Percentiles rank a stretch among this genome's conserved stretches.
Evolutionary conservation across 2,888 invertebrate genomes (phyloP).

Genomic region (Rhimphoctona megacephalus): DNA sequence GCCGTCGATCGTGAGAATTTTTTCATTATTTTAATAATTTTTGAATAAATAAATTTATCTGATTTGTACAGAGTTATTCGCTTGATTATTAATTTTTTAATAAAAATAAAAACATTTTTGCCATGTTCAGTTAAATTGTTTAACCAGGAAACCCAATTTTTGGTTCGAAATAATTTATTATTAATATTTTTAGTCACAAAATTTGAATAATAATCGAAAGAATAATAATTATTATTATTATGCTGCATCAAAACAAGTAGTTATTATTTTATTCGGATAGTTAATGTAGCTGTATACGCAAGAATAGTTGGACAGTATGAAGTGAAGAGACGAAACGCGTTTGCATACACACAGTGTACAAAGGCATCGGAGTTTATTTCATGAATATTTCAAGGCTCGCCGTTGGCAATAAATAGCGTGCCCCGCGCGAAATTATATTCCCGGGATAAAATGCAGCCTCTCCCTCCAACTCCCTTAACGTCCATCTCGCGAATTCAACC

Average conservation of each 20-base stretch:
- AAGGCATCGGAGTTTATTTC: conserved; percentile 78
- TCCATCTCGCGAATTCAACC: conserved; percentile 64
- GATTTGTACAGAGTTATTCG: not conserved
- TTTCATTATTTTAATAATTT: conserved; percentile 37
- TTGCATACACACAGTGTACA: conserved; percentile 33
- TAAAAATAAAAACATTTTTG: not conserved
- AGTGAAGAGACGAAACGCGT: conserved; percentile 21
- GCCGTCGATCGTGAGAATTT: not conserved
- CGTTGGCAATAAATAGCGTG: conserved; percentile 82
- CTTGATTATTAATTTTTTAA: not conserved
- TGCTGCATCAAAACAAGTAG: not conserved
- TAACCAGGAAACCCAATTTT: not conserved
- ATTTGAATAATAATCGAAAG: too few species aligned
- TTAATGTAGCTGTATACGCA: conserved; percentile 1
- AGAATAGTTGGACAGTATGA: conserved; percentile 39
- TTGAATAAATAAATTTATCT: conserved; percentile 29
- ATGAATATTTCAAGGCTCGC: conserved; percentile 83
- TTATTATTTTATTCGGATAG: conserved; percentile 11
- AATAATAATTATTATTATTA: not conserved
- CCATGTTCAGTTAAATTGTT: too few species aligned
- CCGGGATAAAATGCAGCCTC: conserved; percentile 71
- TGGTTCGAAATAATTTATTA: not conserved
- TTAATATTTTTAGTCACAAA: not conserved
- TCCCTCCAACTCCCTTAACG: conserved; percentile 60
- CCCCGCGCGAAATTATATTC: conserved; percentile 80